Base-by-base conservation (phyloP, 2,888 invertebrate genomes). In the Eupithecia tripunctaria region DNA sequence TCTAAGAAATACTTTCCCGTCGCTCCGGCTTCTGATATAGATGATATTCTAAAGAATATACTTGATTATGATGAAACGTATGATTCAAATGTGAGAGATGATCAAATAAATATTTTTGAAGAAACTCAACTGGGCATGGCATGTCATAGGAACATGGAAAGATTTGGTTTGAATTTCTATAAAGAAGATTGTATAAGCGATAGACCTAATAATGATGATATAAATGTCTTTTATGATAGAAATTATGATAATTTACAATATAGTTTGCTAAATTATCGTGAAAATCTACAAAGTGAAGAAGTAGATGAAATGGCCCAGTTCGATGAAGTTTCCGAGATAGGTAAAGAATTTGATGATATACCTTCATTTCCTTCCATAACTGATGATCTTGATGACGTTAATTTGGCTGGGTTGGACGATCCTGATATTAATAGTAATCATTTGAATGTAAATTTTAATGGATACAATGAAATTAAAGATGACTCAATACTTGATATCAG, bases 311-410 rank as follows among this genome's bases (percentile, higher is more conserved):
- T 25, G 0, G 56, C 12, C 14, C 56, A 56, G 12, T 56, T 56
- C 12, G 3, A 56, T 56, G 56, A 56, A 25, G 56, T 25, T 56
- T 56, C 14, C 2, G 60, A 51, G 10, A 2, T 21, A 2, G 47
- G 21, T 51, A 51, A 51, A 51, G 47, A 29, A 29, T 60, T 60
- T 29, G 60, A 60, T 60, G 60, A 60, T 60, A 60, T 29, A 6
- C 60, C 60, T 18, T 60, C 29, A 8, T 60, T 15, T 29, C 29
- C 60, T 60, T 56, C 56, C 14, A 25, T 56, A 1, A 18, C 18
- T 29, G 60, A 60, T 27, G 60, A 60, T 27, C 60, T 60, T 27
- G 60, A 60, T 18, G 60, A 60, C 18, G 60, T 60, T 60, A 59
- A 2, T 1, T 27, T 60, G 18, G 29, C 60, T 18, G 29, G 4